Base-by-base conservation (phyloP, 2,888 invertebrate genomes). In the Sarcophaga rosellei region DNA sequence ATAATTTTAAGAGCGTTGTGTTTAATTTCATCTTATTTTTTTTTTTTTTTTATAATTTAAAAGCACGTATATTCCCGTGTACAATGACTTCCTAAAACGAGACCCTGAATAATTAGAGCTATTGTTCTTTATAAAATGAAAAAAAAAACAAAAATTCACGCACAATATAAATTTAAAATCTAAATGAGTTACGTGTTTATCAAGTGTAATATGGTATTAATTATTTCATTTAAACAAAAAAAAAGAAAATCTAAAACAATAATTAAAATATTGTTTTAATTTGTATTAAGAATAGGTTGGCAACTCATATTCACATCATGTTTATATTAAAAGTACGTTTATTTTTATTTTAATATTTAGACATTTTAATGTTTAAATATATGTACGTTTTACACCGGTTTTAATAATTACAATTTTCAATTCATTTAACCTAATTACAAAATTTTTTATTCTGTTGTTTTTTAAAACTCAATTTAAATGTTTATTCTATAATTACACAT, bases 51-150 rank as follows among this genome's bases (percentile, higher is more conserved):
- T 76, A 81, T 81, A 72, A 45, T 59, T 70, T 25, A 44, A 75
- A 69, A 82, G 44, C 81, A 82, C 81, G 81, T 82, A 82, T 12
- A 44, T 1, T 23, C 6, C 70, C 73, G 66, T 76, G 61, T 61
- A 83, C 61, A 66, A 73, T 73, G 73, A 78, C 83, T 83, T 83
- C 78, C 83, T 83, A 83, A 83, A 73, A 73, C 57, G 62, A 74
- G 66, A 78, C 83, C 68, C 78, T 83, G 83, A 78, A 83, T 74
- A 78, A 83, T 68, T 68, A 78, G 78, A 73, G 53, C 68, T 73
- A 47, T 61, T 77, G 77, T 78, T 21, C 17, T 62, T 78, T 82
- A 82, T 72, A 76, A 76, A 20, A 35, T 35, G 35, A 35, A 35
- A 8, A 10, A 35, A 8, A 35, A 35, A 35, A 35, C 8, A 35